Base-by-base conservation (phyloP, 2,113 vertebrate species). In the Morone chrysops region DNA sequence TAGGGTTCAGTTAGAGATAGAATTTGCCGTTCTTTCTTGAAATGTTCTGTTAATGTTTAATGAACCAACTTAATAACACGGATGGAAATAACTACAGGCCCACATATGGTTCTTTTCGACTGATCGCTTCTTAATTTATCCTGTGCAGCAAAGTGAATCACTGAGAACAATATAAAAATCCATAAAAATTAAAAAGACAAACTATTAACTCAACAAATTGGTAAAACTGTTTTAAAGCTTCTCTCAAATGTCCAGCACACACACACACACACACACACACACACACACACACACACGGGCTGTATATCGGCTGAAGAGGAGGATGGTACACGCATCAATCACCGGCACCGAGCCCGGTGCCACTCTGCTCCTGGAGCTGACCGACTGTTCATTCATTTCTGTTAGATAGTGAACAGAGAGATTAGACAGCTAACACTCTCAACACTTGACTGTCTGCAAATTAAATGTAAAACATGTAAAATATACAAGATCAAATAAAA, bases 281-380 rank as follows among this genome's bases (percentile, higher is more conserved):
- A 3, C 2, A 63, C 45, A 48, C 60, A 75, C 77, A 56, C 67
- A 60, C 59, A 59, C 51, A 22, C 6, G 8, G 17, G 25, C 75
- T 48, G 40, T 57, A 70, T 43, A 69, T 80, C 76, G 78, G 81
- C 67, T 83, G 66, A 54, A 71, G 72, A 78, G 45, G 80, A 45
- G 53, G 74, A 72, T 51, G 78, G 50, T 40, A 17, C 43, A 40
- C 51, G 54, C 71, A 92, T 93, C 87, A 82, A 87, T 92, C 90
- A 87, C 61, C 41, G 16, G 51, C 72, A 53, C 79, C 53, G 61
- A 80, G 66, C 75, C 62, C 75, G 38, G 63, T 45, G 36, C 59
- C 16, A 56, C 48, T 66, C 85, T 70, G 75, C 79, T 83, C 8
- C 50, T 47, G 2, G 3, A 68, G 78, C 84, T 83, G n/a, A 40